Percentiles rank a stretch among this genome's conserved stretches.
Evolutionary conservation across 1,140 invertebrate species (phyloP).

Genomic region (Liolophura sinensis): DNA sequence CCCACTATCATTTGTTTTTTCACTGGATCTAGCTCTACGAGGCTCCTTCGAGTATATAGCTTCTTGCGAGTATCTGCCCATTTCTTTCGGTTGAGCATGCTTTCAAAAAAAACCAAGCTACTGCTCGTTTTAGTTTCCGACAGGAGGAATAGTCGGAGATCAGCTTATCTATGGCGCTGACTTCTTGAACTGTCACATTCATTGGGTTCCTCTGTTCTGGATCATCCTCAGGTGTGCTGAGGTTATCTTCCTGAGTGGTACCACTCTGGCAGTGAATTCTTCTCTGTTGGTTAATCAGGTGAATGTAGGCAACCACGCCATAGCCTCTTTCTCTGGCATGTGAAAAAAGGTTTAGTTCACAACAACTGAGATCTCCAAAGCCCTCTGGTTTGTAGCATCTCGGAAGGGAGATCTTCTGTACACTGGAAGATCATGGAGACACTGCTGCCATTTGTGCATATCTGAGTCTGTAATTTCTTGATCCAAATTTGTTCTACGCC

Average conservation of each 20-base stretch:
- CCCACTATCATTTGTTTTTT: background rate
- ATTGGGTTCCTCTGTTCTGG: background rate
- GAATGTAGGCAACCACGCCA: slow-evolving; percentile 27
- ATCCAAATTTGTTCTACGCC: background rate
- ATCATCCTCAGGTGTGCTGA: slow-evolving; percentile 58
- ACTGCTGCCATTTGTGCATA: no score
- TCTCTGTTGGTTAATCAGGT: slow-evolving; percentile 8
- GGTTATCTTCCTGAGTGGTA: slow-evolving; percentile 7
- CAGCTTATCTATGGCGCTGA: background rate
- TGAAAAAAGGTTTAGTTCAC: no score
- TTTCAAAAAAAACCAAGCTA: slow-evolving; percentile 1
- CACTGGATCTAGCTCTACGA: background rate
- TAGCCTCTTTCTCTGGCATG: slow-evolving; percentile 27
- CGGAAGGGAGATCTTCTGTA: no score
- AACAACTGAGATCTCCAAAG: no score
- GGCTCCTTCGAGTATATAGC: background rate
- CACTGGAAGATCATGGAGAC: no score
- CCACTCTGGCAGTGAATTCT: slow-evolving; percentile 6
- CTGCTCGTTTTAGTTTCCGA: background rate
- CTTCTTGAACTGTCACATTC: background rate
- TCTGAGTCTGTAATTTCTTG: slow-evolving; percentile 22
- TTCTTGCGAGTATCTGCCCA: background rate
- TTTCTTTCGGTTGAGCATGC: no score
- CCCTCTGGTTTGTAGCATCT: no score
- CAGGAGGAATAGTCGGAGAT: background rate